Conservation (phyloP, 2,888 invertebrate genomes). For the Meganola albula region DNA sequence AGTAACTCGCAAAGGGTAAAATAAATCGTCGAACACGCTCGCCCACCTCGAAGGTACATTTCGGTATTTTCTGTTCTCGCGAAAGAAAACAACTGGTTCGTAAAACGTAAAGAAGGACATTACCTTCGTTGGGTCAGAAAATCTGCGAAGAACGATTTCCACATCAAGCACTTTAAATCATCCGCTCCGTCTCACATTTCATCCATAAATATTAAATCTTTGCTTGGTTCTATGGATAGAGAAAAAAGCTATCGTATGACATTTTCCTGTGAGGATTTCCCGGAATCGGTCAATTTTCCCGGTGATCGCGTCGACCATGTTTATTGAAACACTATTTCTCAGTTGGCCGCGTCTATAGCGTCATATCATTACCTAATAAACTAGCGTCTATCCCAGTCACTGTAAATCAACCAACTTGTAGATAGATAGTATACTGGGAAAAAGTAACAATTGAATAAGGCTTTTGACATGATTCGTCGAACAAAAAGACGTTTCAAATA, state of each 20-base stretch:
- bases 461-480: too few species aligned
- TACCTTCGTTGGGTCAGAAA: constrained; percentile 74
- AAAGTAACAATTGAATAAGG: too few species aligned
- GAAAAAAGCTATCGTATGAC: constrained; percentile 68
- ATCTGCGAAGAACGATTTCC: constrained; percentile 73
- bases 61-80: constrained; percentile 56
- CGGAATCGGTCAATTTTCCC: constrained; percentile 75
- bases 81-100: constrained; percentile 72
- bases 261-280: constrained; percentile 66
- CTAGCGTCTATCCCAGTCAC: too few species aligned
- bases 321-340: constrained; percentile 74
- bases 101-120: constrained; percentile 71
- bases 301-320: constrained; percentile 64
- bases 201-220: constrained; percentile 77
- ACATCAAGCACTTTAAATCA: constrained; percentile 76
- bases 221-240: constrained; percentile 62
- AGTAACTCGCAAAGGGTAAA: constrained; percentile 59
- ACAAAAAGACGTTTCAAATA: too few species aligned
- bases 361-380: constrained; percentile 49
- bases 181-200: constrained; percentile 74
- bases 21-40: constrained; percentile 64
- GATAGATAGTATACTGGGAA: too few species aligned
- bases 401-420: too few species aligned
- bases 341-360: constrained; percentile 52
- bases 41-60: constrained; percentile 61